These are phyloP conservation scores for Perdita meconis DNA, from an alignment of 2,888 invertebrate genomes.

Conservation along the genomic window DNA sequence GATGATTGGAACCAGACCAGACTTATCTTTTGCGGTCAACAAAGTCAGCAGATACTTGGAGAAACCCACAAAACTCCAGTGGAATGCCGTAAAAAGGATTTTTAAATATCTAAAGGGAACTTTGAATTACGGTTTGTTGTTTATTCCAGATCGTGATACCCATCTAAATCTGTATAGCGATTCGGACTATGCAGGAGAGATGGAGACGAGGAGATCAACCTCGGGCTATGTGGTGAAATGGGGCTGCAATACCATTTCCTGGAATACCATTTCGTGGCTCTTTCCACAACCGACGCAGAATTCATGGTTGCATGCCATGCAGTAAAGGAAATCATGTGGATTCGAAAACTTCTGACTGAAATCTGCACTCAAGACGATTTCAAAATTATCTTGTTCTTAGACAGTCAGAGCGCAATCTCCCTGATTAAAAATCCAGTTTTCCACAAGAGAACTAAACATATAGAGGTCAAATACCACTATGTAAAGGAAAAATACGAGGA, in stretches of 20 bases:
- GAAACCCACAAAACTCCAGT: conserved; percentile 5
- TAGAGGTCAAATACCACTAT: too few species aligned
- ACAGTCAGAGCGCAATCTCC: too few species aligned
- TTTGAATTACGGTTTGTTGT: conserved; percentile 10
- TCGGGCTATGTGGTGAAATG: conserved; percentile 17
- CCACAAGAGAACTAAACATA: too few species aligned
- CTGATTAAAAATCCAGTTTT: too few species aligned
- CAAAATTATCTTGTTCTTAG: too few species aligned
- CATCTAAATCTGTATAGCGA: conserved; percentile 12
- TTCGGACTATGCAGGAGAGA: conserved; percentile 35
- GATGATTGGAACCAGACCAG: conserved; percentile 24
- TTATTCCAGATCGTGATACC: too few species aligned
- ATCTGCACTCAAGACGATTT: too few species aligned
- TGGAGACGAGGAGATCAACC: conserved; percentile 18
- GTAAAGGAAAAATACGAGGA: too few species aligned
- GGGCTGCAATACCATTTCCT: conserved; percentile 12
- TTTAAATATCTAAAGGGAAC: conserved; percentile 32
- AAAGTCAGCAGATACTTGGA: conserved; percentile 25
- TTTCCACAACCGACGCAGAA: conserved; percentile 34
- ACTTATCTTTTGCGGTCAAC: conserved; percentile 28
- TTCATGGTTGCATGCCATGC: not conserved
- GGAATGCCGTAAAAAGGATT: conserved; percentile 35
- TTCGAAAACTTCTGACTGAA: too few species aligned
- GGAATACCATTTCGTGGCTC: conserved; percentile 18
- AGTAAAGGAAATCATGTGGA: too few species aligned